Base-by-base conservation (phyloP, 2,888 invertebrate genomes). In the Strigamia crassipes region DNA sequence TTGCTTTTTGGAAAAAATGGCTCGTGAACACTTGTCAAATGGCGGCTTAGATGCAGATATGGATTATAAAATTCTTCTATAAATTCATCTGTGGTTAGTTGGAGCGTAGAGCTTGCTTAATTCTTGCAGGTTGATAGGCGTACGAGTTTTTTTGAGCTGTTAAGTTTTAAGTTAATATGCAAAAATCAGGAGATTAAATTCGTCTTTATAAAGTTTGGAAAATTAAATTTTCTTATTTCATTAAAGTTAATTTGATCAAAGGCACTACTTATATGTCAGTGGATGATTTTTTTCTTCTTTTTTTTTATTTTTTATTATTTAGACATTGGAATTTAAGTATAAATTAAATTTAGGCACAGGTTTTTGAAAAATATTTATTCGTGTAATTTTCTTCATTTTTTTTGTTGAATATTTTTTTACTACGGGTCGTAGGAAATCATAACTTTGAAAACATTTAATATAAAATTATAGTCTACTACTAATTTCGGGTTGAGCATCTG, bases 401-500 rank as follows among this genome's bases (percentile, higher is more conserved):
- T 38, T 38, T 38, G 1, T 38, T 38, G 6, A 9, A 6, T 6
- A 10, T 38, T 6, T 38, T 5, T 6, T 34, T 34, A 9, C 12
- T n/a, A 15, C 15, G 46, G 46, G 18, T 21, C 8, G 61, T 23
- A 23, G 61, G 23, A 66, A 66, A 23, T 66, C 21, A 66, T 23
- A 66, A 66, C 18, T 23, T 66, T 66, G 23, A 21, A 23, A 23
- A 66, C 61, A 66, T 23, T 66, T 23, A 66, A 66, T 66, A 66
- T 23, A 66, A 23, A 12, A 66, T 66, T 66, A 66, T 12, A 66
- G 13, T 12, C n/a, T 23, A 23, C 13, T n/a, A 66, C 21, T 23
- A 66, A 66, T 66, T 66, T 21, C 23, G 12, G 61, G 21, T 66
- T 23, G 61, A 46, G 12, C 61, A 66, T 66, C 61, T 66, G 61